Evolutionary conservation across 2,113 vertebrate genomes (phyloP), one percentile per base, ranked within the genome.

Genomic region (Solea senegalensis): DNA sequence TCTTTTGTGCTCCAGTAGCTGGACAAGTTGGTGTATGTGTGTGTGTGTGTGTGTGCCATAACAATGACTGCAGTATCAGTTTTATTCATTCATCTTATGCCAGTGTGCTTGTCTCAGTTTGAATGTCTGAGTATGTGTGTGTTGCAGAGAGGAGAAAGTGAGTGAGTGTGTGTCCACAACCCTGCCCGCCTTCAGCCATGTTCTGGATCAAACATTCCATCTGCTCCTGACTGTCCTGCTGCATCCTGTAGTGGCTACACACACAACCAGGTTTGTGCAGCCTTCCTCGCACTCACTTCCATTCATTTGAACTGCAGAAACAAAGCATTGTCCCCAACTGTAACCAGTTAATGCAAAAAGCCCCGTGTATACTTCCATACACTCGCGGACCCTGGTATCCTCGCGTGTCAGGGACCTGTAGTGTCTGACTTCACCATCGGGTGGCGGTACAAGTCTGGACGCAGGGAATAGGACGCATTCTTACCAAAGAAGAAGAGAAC

Each of bases 161-260:
- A 69, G 44, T 53, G 43, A 61, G 39, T 68, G 54, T 26, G 34
- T 55, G 44, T 73, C 66, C 43, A 34, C 71, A 74, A 74, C 28
- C 41, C 57, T n/a, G 44, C 49, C 57, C 7, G 59, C 80, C 81
- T 71, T 64, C 51, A 76, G 74, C 72, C 72, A 75, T 74, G 67
- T 82, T 84, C 55, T 80, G 74, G 65, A 80, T 80, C 75, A 74
- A 78, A 83, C 59, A 72, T 79, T 81, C 82, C 81, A 88, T 88
- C 84, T 83, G 75, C 72, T 85, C 75, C 58, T 58, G 51, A 56
- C 76, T 46, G 59, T 73, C 74, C 74, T 82, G 68, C 73, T 84
- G 67, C 82, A 68, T 82, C 73, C 78, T 87, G 65, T 58, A 76
- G 56, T 61, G 80, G 59, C 53, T 66, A 8, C 48, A 16, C 12